Percentiles rank a stretch among this genome's conserved stretches.
Evolutionary conservation across 1,140 invertebrate genomes (phyloP).

Genomic region (Drosophila simulans): DNA sequence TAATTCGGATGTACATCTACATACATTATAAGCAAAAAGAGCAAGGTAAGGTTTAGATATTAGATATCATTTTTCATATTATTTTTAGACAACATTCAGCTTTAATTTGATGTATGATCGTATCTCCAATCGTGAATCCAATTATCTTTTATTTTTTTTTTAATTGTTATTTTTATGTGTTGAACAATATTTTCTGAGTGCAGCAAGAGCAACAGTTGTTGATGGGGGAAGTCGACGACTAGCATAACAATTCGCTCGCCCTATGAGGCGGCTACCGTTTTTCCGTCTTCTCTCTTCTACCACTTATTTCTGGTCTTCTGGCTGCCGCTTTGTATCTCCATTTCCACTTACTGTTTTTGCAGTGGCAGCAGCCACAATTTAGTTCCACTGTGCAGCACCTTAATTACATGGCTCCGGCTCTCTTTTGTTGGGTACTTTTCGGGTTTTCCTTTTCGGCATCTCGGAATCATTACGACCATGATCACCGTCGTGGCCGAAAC

Average conservation of each 20-base stretch:
- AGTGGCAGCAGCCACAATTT: constrained; percentile 64
- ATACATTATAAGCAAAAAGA: too few relatives aligned
- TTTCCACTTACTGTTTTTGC: constrained; percentile 47
- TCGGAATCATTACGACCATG: constrained; percentile 43
- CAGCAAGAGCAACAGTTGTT: constrained; percentile 38
- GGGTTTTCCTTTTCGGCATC: constrained; percentile 57
- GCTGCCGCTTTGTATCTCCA: constrained; percentile 22
- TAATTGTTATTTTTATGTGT: too few relatives aligned
- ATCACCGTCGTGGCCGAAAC: constrained; percentile 32
- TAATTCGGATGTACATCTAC: too few relatives aligned
- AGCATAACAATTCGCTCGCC: constrained; percentile 82
- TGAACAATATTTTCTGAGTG: constrained; percentile 10
- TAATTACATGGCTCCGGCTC: constrained; percentile 44
- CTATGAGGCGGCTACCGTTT: constrained; percentile 79
- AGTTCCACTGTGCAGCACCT: constrained; percentile 73
- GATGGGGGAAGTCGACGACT: constrained; percentile 67
- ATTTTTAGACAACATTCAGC: too few relatives aligned
- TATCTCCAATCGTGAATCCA: too few relatives aligned
- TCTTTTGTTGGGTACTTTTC: constrained; percentile 44
- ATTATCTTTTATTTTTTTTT: too few relatives aligned
- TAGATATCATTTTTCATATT: too few relatives aligned
- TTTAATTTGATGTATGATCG: too few relatives aligned
- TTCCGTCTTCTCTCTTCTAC: constrained; percentile 58
- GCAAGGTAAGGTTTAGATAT: too few relatives aligned
- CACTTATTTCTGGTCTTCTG: constrained; percentile 13